Percentiles rank a stretch among this genome's conserved stretches.
Evolutionary conservation across 2,797 vertebrate genomes (phyloP).

Genomic region (Taenioides sp.): DNA sequence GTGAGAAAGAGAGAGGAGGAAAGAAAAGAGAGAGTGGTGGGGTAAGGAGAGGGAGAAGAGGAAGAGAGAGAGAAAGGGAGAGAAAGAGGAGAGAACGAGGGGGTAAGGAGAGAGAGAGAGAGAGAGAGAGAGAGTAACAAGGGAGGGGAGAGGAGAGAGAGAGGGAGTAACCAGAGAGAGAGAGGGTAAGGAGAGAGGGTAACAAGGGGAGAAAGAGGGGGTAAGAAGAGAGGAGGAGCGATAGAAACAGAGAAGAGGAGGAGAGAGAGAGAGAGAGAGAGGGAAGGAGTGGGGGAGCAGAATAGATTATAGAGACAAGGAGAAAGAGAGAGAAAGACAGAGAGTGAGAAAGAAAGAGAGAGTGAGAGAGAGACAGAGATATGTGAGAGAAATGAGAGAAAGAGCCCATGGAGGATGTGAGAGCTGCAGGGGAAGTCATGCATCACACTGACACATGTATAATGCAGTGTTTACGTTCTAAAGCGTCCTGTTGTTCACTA

Average conservation of each 20-base stretch:
- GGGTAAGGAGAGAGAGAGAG: too few relatives aligned
- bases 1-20: neutral
- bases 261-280: neutral
- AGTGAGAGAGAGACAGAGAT: neutral
- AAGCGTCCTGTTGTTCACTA: constrained; percentile 25
- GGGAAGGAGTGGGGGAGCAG: constrained; percentile 2
- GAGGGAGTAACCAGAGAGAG: neutral
- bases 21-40: neutral
- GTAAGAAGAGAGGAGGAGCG: constrained; percentile 7
- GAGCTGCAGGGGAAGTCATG: constrained; percentile 37
- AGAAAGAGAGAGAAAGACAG: too few relatives aligned
- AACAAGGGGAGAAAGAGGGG: neutral
- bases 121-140: neutral
- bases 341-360: neutral
- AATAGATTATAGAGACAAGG: too few relatives aligned
- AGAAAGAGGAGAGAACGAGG: neutral
- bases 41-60: neutral
- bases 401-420: constrained; percentile 1
- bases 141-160: neutral
- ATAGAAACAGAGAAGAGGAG: too few relatives aligned
- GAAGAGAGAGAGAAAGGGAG: too few relatives aligned
- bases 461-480: constrained; percentile 30
- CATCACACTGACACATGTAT: constrained; percentile 21
- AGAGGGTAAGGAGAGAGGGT: neutral
- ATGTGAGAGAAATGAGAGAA: neutral